Percentiles rank a stretch among this genome's conserved stretches.
Conservation (phyloP, 30 jellyfish, hydroid and myxozoan species). For the Catostylus mosaicus region DNA sequence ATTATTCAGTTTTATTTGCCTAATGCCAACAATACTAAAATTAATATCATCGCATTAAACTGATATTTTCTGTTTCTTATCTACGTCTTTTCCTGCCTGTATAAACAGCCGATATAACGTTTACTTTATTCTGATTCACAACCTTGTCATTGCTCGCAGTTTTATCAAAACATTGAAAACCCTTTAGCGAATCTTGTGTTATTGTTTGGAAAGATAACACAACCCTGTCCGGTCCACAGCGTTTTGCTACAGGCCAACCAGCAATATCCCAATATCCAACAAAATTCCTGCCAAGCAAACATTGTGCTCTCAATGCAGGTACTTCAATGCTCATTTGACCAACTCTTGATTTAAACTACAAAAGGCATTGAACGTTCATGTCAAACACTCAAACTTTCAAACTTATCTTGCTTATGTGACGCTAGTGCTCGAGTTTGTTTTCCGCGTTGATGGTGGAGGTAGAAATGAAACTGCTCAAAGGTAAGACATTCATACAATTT, state of each 20-base stretch:
- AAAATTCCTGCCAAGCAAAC: slow-evolving; percentile 1
- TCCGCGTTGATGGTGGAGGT: neutral
- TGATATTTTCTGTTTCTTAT: too few relatives aligned
- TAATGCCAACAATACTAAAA: too few relatives aligned
- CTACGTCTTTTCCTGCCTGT: too few relatives aligned
- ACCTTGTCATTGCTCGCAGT: neutral
- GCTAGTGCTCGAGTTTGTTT: neutral
- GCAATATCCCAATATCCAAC: slow-evolving; percentile 20
- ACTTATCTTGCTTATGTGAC: neutral
- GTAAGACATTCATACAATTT: neutral
- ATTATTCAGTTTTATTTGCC: too few relatives aligned
- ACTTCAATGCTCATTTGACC: slow-evolving; percentile 3
- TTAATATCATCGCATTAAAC: too few relatives aligned
- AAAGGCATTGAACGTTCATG: neutral
- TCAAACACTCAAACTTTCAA: neutral
- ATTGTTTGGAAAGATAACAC: neutral
- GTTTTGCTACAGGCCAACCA: slow-evolving; percentile 27
- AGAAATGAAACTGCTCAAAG: slow-evolving; percentile 26
- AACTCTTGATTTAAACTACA: neutral
- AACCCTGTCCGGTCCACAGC: neutral
- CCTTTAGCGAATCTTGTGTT: neutral
- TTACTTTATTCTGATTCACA: too few relatives aligned
- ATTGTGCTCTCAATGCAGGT: neutral
- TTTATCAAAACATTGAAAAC: neutral
- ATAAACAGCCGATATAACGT: too few relatives aligned